Evolutionary conservation across 2,797 vertebrate species (phyloP).

Genomic region (Hypotaenidia philippensis): DNA sequence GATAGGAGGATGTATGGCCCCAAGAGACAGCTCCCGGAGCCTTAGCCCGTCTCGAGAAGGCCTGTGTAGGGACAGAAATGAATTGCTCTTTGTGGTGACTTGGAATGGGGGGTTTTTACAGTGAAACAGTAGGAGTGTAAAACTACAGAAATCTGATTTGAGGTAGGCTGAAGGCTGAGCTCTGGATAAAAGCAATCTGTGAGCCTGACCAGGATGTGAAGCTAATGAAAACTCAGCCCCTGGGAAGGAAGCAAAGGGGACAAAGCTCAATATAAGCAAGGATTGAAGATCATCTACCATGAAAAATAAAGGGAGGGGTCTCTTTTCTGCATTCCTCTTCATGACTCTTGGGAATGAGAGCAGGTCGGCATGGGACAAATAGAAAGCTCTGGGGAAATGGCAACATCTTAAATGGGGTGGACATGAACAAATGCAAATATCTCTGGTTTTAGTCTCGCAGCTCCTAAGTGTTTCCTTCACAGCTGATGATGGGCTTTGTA

Average conservation of each 20-base stretch:
- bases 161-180: neutral
- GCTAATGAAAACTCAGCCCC: neutral
- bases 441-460: neutral
- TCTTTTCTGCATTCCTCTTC: neutral
- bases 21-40: neutral
- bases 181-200: neutral
- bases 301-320: neutral
- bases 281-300: neutral
- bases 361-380: neutral
- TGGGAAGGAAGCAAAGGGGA: neutral
- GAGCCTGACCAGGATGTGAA: neutral
- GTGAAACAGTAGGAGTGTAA: conserved; percentile 42
- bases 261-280: neutral
- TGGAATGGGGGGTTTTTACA: neutral
- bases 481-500: neutral
- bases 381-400: neutral
- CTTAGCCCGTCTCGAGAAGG: neutral
- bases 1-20: neutral
- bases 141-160: conserved; percentile 33
- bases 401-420: neutral
- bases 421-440: neutral
- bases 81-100: conserved; percentile 45
- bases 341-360: neutral
- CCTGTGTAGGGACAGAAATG: neutral
- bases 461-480: neutral